Base-by-base conservation (phyloP, 2,113 vertebrate genomes). In the Rhabdornis inornatus region DNA sequence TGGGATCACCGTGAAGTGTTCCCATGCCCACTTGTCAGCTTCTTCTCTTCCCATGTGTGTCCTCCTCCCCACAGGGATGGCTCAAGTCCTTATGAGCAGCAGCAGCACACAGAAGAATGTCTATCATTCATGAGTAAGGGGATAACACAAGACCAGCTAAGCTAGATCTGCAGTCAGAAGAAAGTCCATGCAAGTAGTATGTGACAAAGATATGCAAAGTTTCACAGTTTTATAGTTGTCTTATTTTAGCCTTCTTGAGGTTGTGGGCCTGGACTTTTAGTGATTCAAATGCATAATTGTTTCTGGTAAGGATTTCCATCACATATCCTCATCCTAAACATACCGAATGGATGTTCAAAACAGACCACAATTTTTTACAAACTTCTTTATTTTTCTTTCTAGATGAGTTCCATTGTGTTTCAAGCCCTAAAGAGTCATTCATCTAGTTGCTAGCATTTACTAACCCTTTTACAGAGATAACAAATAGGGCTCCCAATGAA, bases 401-500 rank as follows among this genome's bases (percentile, higher is more conserved):
- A n/a, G 10, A 0, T 35, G 30, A 44, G 8, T 77, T 77, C 27
- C 27, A 64, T 8, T 17, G 18, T 27, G 24, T 52, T 94, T 63
- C 50, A 64, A 64, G 30, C 16, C 40, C 27, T 56, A 60, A 21
- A 31, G 2, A 37, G 33, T 76, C 22, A 42, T 40, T 60, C 13
- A 39, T 3, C 5, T 61, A 24, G 2, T 21, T 69, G 25, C 24
- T 28, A 61, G 35, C 16, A 13, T 30, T 39, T 27, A 4, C 28
- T 70, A 52, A 27, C 7, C 3, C 13, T 53, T 93, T 77, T 35
- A 77, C 16, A 89, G 31, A 81, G 49, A 66, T 30, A 53, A n/a
- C 1, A 2, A 65, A 19, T 33, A 83, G 40, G 6, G 23, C 3
- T 86, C 15, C 70, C 1, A 1, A 19, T 2, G 1, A 52, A 47